Evolutionary conservation across 2,113 vertebrate species (phyloP).

Genomic region (Hiodon tergisus): DNA sequence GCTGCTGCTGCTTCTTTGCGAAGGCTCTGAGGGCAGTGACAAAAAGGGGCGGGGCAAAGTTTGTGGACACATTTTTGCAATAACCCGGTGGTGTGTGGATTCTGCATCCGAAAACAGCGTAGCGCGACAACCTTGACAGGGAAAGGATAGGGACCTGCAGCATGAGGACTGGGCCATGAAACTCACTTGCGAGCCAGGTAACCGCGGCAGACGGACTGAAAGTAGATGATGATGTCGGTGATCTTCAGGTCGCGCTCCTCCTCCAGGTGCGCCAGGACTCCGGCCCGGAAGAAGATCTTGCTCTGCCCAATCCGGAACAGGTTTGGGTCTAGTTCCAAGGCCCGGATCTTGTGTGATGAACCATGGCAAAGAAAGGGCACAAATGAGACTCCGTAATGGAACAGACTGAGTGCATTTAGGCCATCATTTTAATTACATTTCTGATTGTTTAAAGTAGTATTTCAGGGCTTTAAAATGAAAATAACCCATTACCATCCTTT

Average conservation of each 20-base stretch:
- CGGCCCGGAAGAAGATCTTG: conserved; percentile 97
- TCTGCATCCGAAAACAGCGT: background rate
- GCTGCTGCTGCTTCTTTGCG: conserved; percentile 92
- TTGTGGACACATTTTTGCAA: background rate
- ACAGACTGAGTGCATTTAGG: background rate
- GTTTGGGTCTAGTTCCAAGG: conserved; percentile 90
- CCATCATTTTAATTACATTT: no score
- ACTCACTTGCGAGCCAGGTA: conserved; percentile 93
- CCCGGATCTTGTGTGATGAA: conserved; percentile 72
- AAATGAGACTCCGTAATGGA: background rate
- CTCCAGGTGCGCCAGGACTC: conserved; percentile 91
- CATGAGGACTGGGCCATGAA: background rate
- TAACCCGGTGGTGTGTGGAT: background rate
- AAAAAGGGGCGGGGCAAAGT: background rate
- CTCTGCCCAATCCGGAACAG: conserved; percentile 97
- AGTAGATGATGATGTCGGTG: conserved; percentile 95
- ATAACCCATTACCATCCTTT: conserved; percentile 78
- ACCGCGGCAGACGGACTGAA: conserved; percentile 92
- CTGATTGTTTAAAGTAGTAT: no score
- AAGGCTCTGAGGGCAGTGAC: conserved; percentile 70
- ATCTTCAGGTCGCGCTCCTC: conserved; percentile 96
- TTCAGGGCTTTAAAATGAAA: background rate
- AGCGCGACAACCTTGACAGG: background rate
- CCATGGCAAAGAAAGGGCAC: conserved; percentile 8
- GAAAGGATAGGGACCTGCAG: background rate